These are phyloP conservation scores for Chalcis sispes DNA, from an alignment of 2,888 invertebrate species.

Conservation along the genomic window DNA sequence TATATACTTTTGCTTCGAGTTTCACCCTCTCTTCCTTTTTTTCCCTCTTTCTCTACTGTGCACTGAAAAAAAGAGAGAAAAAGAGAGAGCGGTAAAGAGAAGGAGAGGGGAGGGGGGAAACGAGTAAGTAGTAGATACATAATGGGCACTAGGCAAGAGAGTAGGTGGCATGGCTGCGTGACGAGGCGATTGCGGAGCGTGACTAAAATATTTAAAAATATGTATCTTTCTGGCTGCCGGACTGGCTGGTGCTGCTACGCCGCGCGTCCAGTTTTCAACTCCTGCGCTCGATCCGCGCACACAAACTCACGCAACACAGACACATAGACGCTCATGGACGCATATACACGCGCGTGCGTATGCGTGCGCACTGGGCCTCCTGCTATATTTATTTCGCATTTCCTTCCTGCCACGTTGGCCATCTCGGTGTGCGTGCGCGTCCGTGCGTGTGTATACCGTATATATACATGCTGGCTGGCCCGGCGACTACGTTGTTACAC, in stretches of 20 bases:
- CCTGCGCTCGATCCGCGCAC: constrained; percentile 50
- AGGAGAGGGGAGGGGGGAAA: constrained; percentile 3
- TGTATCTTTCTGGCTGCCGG: constrained; percentile 76
- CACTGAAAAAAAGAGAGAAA: neutral
- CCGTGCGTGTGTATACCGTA: too few species aligned
- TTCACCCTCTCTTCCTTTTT: neutral
- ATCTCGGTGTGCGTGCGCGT: constrained; percentile 16
- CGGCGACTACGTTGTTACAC: constrained; percentile 40
- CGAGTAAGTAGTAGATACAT: constrained; percentile 66
- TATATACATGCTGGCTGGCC: constrained; percentile 31
- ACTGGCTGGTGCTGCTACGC: constrained; percentile 64
- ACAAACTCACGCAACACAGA: constrained; percentile 4
- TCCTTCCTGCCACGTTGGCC: constrained; percentile 72
- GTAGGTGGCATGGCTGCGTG: constrained; percentile 75
- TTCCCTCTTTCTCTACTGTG: neutral
- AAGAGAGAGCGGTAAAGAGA: neutral
- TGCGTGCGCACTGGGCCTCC: constrained; percentile 2
- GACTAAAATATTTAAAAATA: constrained; percentile 77
- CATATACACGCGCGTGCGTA: too few species aligned
- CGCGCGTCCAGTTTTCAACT: constrained; percentile 59
- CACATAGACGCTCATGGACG: neutral
- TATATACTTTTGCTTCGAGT: neutral
- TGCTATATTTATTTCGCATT: constrained; percentile 76
- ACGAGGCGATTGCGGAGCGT: constrained; percentile 76
- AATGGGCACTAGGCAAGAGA: constrained; percentile 64